A percentile compares a stretch with the other conserved stretches of the same genome.
phyloP scores from a whole-genome alignment of 2,797 vertebrate species.

The Prionace glauca region DNA sequence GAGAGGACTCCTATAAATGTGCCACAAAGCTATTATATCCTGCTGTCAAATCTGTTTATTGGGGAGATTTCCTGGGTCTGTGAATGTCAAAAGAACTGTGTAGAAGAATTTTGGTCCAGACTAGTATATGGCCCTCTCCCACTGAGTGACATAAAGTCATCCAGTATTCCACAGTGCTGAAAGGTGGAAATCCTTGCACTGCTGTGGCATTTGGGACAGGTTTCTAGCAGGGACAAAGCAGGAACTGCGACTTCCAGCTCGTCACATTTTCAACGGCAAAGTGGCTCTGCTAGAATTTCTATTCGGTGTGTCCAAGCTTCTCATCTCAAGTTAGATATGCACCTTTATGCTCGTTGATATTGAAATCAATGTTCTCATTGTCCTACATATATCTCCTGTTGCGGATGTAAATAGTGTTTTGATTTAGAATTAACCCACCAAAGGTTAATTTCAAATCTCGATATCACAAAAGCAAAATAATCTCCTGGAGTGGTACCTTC shows the following conservation, averaged over 20 bases:
- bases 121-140: background rate
- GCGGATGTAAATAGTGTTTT: background rate
- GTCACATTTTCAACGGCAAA: background rate
- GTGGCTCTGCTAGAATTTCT: background rate
- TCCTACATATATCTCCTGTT: background rate
- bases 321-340: background rate
- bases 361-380: background rate
- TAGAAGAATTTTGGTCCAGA: background rate
- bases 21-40: background rate
- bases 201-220: background rate
- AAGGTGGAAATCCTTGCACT: background rate
- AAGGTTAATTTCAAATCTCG: background rate
- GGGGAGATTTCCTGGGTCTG: background rate
- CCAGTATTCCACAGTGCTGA: background rate
- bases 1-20: background rate
- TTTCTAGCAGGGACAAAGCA: background rate
- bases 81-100: background rate
- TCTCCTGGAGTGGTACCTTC: background rate
- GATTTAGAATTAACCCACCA: background rate
- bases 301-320: background rate
- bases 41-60: background rate
- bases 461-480: background rate
- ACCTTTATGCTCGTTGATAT: background rate
- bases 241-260: background rate
- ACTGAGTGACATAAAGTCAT: background rate